Conservation (phyloP, 2,797 vertebrate species). For the Austrolebias charrua region DNA sequence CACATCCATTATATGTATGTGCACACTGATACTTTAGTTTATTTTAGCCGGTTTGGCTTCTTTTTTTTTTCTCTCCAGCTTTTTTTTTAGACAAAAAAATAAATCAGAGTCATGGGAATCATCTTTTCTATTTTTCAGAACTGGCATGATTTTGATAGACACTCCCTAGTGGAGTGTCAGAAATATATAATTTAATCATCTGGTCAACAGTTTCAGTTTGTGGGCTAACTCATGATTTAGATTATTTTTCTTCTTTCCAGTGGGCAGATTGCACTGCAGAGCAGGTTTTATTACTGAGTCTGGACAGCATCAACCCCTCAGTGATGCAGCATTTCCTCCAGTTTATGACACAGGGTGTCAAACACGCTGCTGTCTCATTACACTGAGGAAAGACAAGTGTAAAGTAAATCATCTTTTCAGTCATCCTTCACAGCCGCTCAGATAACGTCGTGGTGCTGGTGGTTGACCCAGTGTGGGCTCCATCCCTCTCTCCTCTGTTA, state of each 20-base stretch:
- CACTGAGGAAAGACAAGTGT: constrained; percentile 6
- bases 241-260: background rate
- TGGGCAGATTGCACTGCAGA: constrained; percentile 15
- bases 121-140: constrained; percentile 7
- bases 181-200: constrained; percentile 14
- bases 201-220: constrained; percentile 18
- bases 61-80: constrained; percentile 4
- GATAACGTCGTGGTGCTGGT: constrained; percentile 5
- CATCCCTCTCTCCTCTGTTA: constrained; percentile 70
- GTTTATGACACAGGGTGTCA: constrained; percentile 51
- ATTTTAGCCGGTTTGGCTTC: constrained; percentile 12
- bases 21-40: background rate
- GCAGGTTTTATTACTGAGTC: constrained; percentile 33
- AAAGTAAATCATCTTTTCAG: background rate
- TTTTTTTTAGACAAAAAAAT: constrained; percentile 16
- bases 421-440: too few species aligned
- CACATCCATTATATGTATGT: constrained; percentile 1
- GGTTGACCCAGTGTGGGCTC: constrained; percentile 63
- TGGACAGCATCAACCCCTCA: constrained; percentile 63
- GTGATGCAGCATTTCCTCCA: constrained; percentile 63
- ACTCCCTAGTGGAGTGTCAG: background rate
- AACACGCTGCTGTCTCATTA: constrained; percentile 36
- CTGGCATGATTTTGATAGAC: constrained; percentile 5
- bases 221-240: background rate
- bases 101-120: constrained; percentile 1